Evolutionary conservation across 2,113 vertebrate genomes (phyloP), one percentile per base, ranked within the genome.

Genomic region (Clarias gariepinus): DNA sequence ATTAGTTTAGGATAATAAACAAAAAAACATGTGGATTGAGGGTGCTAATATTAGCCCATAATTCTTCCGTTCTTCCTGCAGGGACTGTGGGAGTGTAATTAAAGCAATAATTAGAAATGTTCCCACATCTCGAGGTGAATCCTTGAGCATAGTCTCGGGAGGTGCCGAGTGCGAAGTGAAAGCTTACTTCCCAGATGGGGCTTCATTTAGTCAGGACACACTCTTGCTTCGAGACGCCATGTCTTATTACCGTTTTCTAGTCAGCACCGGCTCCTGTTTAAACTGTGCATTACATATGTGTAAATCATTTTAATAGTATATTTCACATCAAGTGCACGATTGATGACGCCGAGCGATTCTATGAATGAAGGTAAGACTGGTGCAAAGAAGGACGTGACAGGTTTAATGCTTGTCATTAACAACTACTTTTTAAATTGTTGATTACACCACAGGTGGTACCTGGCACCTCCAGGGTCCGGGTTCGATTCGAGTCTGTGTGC

Each of bases 51-150:
- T 89, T 85, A 87, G 66, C 15, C 82, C 71, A 69, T 86, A 63
- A 80, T 82, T 87, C 84, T 82, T 71, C 81, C 71, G 71, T 73
- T 23, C 71, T 68, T 60, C 85, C 87, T 77, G 90, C 87, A 60
- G 84, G 85, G 92, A 88, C 81, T 82, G 87, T 86, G 87, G 93
- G 91, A 94, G 95, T 94, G 90, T 94, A 92, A 95, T 95, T 94
- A 92, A 84, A 19, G 87, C 69, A 92, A 90, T 93, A 93, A 94
- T 94, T 92, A 92, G 88, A 91, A 91, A 93, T 90, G 90, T 92
- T 92, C 88, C 84, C 77, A 87, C 89, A 84, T 89, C 90, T 64
- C 74, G 84, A 88, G 85, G 90, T 92, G 90, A 60, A 88, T 90
- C 69, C 89, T 89, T 86, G 86, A 92, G 88, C 91, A 86, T 84